A percentile compares a stretch with the other conserved stretches of the same genome.
phyloP scores from a whole-genome alignment of 64 coral and sea anemone species.

The Montipora sp. region DNA sequence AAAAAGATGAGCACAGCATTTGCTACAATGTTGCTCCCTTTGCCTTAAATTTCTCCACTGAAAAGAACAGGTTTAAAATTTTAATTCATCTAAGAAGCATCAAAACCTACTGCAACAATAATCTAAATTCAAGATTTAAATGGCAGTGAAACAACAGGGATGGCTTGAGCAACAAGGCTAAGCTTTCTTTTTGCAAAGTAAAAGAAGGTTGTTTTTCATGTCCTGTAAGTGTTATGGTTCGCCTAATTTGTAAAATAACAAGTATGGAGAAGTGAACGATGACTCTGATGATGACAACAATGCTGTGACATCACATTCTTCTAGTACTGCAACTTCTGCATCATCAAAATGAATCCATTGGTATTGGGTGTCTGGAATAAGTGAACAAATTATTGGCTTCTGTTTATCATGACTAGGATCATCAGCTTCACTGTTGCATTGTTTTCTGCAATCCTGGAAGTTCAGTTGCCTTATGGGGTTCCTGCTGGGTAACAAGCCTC shows the following conservation, averaged over 20 bases:
- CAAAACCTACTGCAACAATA: background rate
- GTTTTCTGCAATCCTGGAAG: conserved; percentile 11
- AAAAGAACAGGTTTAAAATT: no score
- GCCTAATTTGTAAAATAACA: conserved; percentile 81
- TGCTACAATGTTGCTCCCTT: no score
- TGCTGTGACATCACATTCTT: conserved; percentile 68
- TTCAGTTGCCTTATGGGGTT: conserved; percentile 33
- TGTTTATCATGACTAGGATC: background rate
- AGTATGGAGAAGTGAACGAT: conserved; percentile 88
- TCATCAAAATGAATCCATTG: conserved; percentile 96
- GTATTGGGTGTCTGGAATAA: background rate
- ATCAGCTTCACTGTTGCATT: background rate
- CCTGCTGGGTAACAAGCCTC: conserved; percentile 2
- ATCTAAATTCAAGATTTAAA: background rate
- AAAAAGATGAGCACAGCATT: no score
- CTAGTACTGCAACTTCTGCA: conserved; percentile 54
- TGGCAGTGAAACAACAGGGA: no score
- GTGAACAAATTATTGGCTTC: background rate
- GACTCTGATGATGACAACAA: conserved; percentile 83
- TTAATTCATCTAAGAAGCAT: no score
- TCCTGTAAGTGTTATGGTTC: background rate
- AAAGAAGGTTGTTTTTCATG: background rate
- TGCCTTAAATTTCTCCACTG: no score
- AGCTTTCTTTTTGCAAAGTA: no score
- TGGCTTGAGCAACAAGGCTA: no score